Percentiles rank a stretch among this genome's conserved stretches.
These are phyloP conservation scores for Fratercula arctica DNA, from an alignment of 2,797 vertebrate species.

Conservation along the genomic window DNA sequence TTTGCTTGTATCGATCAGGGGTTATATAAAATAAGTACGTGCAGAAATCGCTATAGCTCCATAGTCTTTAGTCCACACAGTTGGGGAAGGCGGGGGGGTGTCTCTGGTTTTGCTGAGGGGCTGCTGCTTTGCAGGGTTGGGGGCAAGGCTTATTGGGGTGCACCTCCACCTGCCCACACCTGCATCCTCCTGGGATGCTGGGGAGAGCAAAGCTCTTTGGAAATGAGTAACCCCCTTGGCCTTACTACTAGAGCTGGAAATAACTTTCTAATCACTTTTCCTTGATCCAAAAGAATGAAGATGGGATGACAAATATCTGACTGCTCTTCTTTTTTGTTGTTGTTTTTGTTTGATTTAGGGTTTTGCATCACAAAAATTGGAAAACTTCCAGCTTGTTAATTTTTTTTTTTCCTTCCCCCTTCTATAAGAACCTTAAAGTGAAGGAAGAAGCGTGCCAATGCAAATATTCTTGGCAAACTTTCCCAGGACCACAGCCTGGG, in stretches of 20 bases:
- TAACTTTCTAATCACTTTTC: conserved; percentile 48
- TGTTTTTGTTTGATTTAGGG: not conserved
- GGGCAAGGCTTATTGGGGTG: not conserved
- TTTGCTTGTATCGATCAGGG: not conserved
- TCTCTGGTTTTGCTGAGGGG: not conserved
- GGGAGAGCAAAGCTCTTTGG: not conserved
- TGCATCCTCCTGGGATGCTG: not conserved
- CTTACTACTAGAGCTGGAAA: conserved; percentile 39
- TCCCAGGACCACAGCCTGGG: not conserved
- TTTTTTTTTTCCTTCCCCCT: not conserved
- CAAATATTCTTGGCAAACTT: not conserved
- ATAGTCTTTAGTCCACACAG: too few species aligned
- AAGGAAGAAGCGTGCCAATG: not conserved
- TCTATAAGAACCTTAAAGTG: not conserved
- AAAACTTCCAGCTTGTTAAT: conserved; percentile 33
- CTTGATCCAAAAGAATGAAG: conserved; percentile 47
- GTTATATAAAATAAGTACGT: not conserved
- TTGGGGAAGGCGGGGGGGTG: too few species aligned
- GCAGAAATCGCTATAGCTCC: not conserved
- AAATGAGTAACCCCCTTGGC: not conserved
- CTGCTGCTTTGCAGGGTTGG: not conserved
- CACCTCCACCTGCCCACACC: not conserved
- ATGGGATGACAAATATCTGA: conserved; percentile 50
- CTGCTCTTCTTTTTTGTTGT: not conserved
- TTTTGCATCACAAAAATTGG: conserved; percentile 32